phyloP scores from a whole-genome alignment of 1,140 invertebrate genomes.

The Tetramorium alpestre region DNA sequence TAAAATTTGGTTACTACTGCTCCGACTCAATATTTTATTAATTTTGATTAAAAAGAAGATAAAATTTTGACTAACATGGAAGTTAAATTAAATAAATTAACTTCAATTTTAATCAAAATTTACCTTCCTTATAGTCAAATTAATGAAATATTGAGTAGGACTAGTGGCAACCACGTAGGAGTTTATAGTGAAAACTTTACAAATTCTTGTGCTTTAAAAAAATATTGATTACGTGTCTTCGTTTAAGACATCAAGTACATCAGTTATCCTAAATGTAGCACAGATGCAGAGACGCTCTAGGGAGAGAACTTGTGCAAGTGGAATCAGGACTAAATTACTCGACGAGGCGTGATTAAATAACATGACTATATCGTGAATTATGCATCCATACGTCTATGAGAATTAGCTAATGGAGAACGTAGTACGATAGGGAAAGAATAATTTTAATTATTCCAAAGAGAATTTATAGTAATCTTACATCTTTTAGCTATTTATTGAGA shows the following conservation, averaged over 20 bases:
- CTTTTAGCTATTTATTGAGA: slow-evolving; percentile 11
- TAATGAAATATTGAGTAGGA: too few relatives aligned
- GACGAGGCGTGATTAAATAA: slow-evolving; percentile 51
- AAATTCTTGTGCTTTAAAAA: neutral
- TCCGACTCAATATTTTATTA: too few relatives aligned
- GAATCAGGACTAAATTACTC: slow-evolving; percentile 55
- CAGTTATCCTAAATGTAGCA: neutral
- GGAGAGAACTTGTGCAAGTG: slow-evolving; percentile 34
- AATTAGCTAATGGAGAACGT: slow-evolving; percentile 24
- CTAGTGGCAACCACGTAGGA: too few relatives aligned
- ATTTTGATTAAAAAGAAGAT: too few relatives aligned
- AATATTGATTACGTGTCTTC: neutral
- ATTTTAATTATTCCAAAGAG: slow-evolving; percentile 13
- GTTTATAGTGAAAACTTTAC: neutral
- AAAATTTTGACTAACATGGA: too few relatives aligned
- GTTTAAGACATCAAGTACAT: neutral
- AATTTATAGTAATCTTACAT: neutral
- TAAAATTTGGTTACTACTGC: too few relatives aligned
- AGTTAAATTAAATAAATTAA: too few relatives aligned
- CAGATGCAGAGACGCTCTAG: slow-evolving; percentile 2
- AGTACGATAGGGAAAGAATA: slow-evolving; percentile 11
- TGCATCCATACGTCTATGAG: neutral
- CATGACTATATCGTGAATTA: slow-evolving; percentile 12
- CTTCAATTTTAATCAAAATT: too few relatives aligned
- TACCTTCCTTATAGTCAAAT: too few relatives aligned